Evolutionary conservation across 2,888 invertebrate genomes (phyloP), one percentile per base, ranked within the genome.

Genomic region (Diabrotica balteata): DNA sequence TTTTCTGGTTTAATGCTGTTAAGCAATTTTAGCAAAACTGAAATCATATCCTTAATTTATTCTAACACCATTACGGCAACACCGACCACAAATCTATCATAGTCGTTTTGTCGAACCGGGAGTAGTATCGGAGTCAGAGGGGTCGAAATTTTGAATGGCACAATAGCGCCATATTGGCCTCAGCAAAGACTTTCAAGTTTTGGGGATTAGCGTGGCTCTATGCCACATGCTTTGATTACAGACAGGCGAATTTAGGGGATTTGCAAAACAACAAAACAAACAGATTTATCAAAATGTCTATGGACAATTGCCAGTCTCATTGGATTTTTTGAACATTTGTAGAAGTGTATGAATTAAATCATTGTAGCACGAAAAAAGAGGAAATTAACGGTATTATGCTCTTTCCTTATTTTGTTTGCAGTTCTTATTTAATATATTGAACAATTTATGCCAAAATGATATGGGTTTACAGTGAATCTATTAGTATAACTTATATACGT

Each of bases 191-290:
- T 5, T 58, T 11, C 8, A 9, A 43, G 11, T 61, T 61, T 61
- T 61, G 46, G 61, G 47, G 61, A 61, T 61, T 61, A 53, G 52
- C 10, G 54, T 53, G 46, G 53, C 46, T 61, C 46, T 61, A 53
- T 61, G 47, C 53, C 61, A 61, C 61, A 61, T 61, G 61, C 61
- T 61, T 53, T 54, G 61, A 61, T 61, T 61, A 46, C 45, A 53
- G 53, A 8, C 4, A 47, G 0, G 22, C 17, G 61, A 32, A 46
- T 54, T 61, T 61, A 53, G 11, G 61, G 61, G 61, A 42, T 49
- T 61, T 61, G 46, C 8, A 45, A 4, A 9, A 43, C 17, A 43
- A 60, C 60, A 60, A 60, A 61, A 54, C 46, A 53, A 46, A 52
- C 45, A 47, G 53, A 61, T 61, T 61, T 17, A 53, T 61, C 61